Conservation (phyloP, 2,888 invertebrate genomes). For the Prosapia bicincta region DNA sequence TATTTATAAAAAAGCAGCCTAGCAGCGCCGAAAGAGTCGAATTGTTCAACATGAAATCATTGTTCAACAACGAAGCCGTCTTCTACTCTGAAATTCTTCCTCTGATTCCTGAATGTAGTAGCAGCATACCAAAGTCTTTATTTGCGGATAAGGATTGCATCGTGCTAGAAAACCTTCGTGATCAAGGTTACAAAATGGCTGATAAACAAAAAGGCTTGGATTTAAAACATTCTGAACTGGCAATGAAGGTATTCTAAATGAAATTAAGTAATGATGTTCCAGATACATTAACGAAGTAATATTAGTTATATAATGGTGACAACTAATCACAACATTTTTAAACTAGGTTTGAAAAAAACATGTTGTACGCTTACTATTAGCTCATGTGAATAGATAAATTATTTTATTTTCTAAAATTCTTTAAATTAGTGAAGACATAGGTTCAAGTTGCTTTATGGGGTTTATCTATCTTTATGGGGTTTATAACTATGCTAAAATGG, state of each 20-base stretch:
- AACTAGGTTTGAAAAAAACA: too few relatives aligned
- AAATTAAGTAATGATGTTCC: too few relatives aligned
- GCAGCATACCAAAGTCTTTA: neutral
- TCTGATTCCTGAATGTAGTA: neutral
- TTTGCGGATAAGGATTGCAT: conserved; percentile 9
- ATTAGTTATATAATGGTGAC: neutral
- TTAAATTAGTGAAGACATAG: too few relatives aligned
- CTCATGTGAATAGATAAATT: too few relatives aligned
- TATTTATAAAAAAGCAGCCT: conserved; percentile 5
- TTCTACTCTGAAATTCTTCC: conserved; percentile 7
- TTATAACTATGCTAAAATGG: too few relatives aligned
- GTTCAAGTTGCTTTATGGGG: too few relatives aligned
- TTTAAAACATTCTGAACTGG: neutral
- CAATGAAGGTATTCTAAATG: conserved; percentile 12
- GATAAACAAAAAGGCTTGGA: neutral
- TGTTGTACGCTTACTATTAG: too few relatives aligned
- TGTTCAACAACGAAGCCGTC: conserved; percentile 15
- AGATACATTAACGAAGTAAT: too few relatives aligned
- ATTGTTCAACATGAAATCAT: neutral
- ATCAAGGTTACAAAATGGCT: conserved; percentile 7
- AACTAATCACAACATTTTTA: neutral
- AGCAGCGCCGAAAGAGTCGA: neutral
- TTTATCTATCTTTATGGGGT: too few relatives aligned
- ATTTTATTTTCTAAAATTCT: too few relatives aligned
- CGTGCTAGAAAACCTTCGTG: conserved; percentile 7